Evolutionary conservation across 2,113 vertebrate species (phyloP), one percentile per base, ranked within the genome.

Genomic region (Octodon degus): DNA sequence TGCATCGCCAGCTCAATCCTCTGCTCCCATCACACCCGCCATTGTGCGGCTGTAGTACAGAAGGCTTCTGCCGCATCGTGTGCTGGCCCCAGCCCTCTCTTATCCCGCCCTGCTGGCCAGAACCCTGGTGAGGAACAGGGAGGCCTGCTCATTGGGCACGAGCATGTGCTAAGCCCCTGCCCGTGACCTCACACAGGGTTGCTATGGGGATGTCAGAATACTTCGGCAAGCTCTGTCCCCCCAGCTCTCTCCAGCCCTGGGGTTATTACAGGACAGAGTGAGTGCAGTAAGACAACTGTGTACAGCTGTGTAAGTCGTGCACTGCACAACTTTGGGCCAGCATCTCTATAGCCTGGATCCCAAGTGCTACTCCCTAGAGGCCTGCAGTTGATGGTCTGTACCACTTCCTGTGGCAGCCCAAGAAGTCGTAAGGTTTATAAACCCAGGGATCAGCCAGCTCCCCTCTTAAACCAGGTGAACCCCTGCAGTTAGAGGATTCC

Each of bases 151-250:
- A 90, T 94, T 94, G 94, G 90, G 94, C 70, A 14, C 97, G 95
- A 86, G 11, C 98, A 98, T 96, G 97, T 98, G 97, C 97, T 98
- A 98, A 98, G 98, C 98, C 97, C 85, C 92, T 97, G 84, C 98
- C 98, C 97, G 97, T 98, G 98, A 98, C 98, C 97, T 98, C 97
- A 97, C 97, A 92, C 95, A 96, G 80, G 86, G 97, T 98, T 98
- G 97, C 98, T 97, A 97, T 98, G 97, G 98, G 89, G 92, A 98
- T 98, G 97, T 98, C 97, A 97, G 97, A 98, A 89, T 65, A 0
- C 86, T 98, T 97, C 92, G 97, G 43, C 95, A 98, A 97, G 97
- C 93, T 97, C 90, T 98, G 97, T 87, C 34, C 91, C 91, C 40
- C 92, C 67, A 24, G 50, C 76, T 93, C 62, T 94, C 43, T 96